Percentiles rank a stretch among this genome's conserved stretches.
These are phyloP conservation scores for Tetrao urogallus DNA, from an alignment of 2,113 vertebrate species.

Conservation along the genomic window DNA sequence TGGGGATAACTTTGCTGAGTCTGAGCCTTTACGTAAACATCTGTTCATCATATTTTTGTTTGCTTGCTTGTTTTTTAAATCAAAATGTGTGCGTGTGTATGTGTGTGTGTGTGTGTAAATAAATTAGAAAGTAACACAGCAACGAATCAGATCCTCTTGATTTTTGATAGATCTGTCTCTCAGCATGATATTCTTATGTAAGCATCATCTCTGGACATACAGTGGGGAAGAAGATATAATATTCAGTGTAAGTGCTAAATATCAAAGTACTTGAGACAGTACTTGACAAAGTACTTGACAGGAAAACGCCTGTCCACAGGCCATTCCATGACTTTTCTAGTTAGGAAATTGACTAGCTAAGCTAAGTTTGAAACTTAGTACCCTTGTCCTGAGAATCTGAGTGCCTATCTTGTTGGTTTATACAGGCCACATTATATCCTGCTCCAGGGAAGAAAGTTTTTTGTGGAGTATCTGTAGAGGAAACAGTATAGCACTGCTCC, in stretches of 20 bases:
- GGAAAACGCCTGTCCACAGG: background rate
- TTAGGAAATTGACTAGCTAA: background rate
- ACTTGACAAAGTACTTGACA: too few species aligned
- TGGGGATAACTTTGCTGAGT: background rate
- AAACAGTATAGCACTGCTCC: background rate
- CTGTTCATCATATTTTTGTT: background rate
- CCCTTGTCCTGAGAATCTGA: background rate
- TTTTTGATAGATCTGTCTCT: background rate
- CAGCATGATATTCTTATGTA: background rate
- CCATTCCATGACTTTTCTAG: accelerated
- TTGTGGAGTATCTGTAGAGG: background rate
- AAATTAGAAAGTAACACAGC: background rate
- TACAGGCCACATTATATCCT: background rate
- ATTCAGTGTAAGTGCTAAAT: background rate
- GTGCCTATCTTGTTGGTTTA: background rate
- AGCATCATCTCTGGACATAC: background rate
- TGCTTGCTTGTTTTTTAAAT: background rate
- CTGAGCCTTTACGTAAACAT: conserved; percentile 9
- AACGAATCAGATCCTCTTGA: background rate
- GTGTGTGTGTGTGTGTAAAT: too few species aligned
- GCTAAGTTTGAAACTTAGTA: background rate
- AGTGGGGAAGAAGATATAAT: background rate
- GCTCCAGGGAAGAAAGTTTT: background rate
- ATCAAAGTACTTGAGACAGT: background rate
- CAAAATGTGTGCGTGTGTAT: background rate